Conservation (phyloP, 2,888 invertebrate genomes). For the Xestia c-nigrum region DNA sequence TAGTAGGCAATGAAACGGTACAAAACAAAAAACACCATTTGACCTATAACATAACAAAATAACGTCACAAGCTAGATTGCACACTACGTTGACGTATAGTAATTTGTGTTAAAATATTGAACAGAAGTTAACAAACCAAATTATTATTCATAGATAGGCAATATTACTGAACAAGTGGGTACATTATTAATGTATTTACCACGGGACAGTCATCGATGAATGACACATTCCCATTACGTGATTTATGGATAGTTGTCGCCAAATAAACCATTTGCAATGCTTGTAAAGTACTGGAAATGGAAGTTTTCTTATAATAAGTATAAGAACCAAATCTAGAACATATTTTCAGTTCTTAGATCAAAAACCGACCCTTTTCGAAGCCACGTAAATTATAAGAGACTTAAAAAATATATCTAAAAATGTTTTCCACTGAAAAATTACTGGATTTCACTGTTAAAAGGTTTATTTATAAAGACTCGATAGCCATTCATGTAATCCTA, state of each 20-base stretch:
- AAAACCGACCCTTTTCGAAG: background rate
- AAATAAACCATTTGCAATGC: conserved; percentile 3
- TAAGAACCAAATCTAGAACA: background rate
- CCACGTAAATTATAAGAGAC: background rate
- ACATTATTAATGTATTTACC: conserved; percentile 33
- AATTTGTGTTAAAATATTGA: conserved; percentile 47
- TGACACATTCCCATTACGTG: conserved; percentile 7
- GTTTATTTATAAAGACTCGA: conserved; percentile 25
- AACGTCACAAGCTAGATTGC: conserved; percentile 17
- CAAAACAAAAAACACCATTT: background rate
- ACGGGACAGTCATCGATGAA: conserved; percentile 15
- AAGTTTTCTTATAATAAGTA: background rate
- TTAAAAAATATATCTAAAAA: background rate
- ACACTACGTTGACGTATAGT: conserved; percentile 4
- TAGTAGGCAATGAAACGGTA: background rate
- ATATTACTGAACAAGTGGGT: conserved; percentile 41
- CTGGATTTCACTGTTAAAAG: background rate
- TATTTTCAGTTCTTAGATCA: background rate
- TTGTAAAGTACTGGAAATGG: background rate
- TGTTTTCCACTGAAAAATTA: background rate
- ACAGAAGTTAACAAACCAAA: conserved; percentile 33
- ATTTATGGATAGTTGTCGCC: background rate
- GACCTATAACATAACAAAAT: conserved; percentile 33
- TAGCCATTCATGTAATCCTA: conserved; percentile 21
- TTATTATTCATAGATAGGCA: conserved; percentile 43